Base-by-base conservation (phyloP, 2,888 invertebrate species). In the Amaurobius ferox region DNA sequence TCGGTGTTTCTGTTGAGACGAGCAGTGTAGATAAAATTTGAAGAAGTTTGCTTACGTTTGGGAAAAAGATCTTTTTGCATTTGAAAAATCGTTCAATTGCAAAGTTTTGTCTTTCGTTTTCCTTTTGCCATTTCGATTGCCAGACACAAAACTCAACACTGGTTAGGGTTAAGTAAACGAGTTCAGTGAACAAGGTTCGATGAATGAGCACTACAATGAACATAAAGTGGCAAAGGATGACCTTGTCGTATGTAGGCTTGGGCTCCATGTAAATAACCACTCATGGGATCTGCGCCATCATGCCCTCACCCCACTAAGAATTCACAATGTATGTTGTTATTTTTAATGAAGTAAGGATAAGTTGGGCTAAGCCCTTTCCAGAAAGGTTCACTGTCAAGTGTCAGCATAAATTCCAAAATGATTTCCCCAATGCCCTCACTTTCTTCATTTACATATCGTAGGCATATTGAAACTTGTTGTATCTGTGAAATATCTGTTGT, bases 401-500 rank as follows among this genome's bases (percentile, higher is more conserved):
- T 26, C 1, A 5, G 26, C 1, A 61, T 9, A 23, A 23, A 61
- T 5, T 16, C 19, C 23, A 61, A 61, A 61, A 61, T 23, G 11
- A 6, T 11, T 68, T 30, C 39, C 23, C 39, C 16, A n/a, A 40
- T 70, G 39, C 23, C 26, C 3, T 40, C 5, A 0, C 13, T 29
- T 66, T 30, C 40, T 40, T 29, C 29, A 28, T 76, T 44, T 13
- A 76, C 28, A 16, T 66, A 76, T 19, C 74, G 40, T 0, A 40
- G 26, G 44, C 64, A 76, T 39, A 66, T 23, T 55, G 55, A 23
- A n/a, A 72, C 3, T 30, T 55, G 72, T 55, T 72, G 55, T 55
- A n/a, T 55, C 30, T 66, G 40, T 0, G 64, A 23, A 1, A 76
- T 76, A n/a, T 76, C 74, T n/a, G 64, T 76, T 11, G 74, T 66